Conservation (phyloP, 2,888 invertebrate genomes). For the Hybos culiciformis region DNA sequence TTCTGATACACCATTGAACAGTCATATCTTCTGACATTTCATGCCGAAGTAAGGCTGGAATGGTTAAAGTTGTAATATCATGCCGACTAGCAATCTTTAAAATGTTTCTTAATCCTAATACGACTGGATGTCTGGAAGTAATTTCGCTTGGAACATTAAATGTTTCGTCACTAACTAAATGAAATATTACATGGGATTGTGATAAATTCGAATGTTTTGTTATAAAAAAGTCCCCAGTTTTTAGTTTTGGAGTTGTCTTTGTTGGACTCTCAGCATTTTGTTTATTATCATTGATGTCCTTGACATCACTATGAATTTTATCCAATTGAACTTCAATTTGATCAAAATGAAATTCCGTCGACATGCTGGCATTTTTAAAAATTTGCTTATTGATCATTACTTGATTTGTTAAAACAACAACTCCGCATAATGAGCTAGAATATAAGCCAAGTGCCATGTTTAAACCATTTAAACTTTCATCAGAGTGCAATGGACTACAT, state of each 20-base stretch:
- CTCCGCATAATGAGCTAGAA: conserved; percentile 76
- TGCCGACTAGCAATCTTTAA: conserved; percentile 89
- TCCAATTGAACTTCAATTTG: conserved; percentile 71
- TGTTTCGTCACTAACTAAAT: conserved; percentile 80
- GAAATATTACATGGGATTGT: conserved; percentile 90
- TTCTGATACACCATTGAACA: conserved; percentile 86
- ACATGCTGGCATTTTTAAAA: conserved; percentile 37
- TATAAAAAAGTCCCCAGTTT: conserved; percentile 73
- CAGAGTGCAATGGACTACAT: conserved; percentile 44
- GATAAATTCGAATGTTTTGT: conserved; percentile 87
- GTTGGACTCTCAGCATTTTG: conserved; percentile 22
- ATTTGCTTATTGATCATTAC: conserved; percentile 31
- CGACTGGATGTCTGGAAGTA: conserved; percentile 88
- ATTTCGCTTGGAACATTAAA: conserved; percentile 61
- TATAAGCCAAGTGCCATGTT: conserved; percentile 91
- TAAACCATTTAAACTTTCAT: conserved; percentile 41
- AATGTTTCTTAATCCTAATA: conserved; percentile 87
- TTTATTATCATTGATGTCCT: conserved; percentile 27
- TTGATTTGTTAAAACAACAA: conserved; percentile 57
- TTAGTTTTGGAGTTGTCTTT: conserved; percentile 43
- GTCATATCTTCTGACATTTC: conserved; percentile 96
- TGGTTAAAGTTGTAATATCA: conserved; percentile 83
- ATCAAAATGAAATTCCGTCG: conserved; percentile 89
- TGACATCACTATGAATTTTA: conserved; percentile 45
- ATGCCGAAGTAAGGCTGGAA: conserved; percentile 84